Evolutionary conservation across 2,888 invertebrate species (phyloP).

Genomic region (Flexamia atlantica): DNA sequence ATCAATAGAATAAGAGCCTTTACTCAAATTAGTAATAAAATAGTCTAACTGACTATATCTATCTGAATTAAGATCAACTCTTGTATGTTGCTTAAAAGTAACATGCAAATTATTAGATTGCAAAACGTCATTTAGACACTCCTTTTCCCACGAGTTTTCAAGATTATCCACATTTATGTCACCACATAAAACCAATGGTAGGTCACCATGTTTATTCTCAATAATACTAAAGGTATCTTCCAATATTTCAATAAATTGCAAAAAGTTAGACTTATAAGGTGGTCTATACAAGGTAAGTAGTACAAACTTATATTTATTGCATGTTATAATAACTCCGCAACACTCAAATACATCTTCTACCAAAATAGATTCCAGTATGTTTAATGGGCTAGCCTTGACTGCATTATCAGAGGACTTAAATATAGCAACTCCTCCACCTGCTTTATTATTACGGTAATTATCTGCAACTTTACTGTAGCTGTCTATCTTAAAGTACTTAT

Average conservation of each 20-base stretch:
- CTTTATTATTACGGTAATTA: not conserved
- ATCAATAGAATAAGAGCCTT: no score
- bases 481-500: conserved; percentile 26
- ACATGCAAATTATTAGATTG: no score
- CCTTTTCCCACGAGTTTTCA: not conserved
- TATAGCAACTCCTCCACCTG: conserved; percentile 21
- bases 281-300: conserved; percentile 14
- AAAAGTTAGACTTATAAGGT: not conserved
- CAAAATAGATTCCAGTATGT: not conserved
- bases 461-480: conserved; percentile 26
- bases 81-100: no score
- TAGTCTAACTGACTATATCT: no score
- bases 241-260: not conserved
- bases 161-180: conserved; percentile 34
- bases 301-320: conserved; percentile 5
- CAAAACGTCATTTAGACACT: no score
- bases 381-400: conserved; percentile 21
- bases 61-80: no score
- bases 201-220: not conserved
- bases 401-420: not conserved
- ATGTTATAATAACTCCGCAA: not conserved
- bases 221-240: conserved; percentile 11
- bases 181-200: conserved; percentile 33
- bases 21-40: no score
- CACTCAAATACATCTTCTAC: conserved; percentile 15